Evolutionary conservation across 2,113 vertebrate genomes (phyloP).

Genomic region (Burhinus oedicnemus): DNA sequence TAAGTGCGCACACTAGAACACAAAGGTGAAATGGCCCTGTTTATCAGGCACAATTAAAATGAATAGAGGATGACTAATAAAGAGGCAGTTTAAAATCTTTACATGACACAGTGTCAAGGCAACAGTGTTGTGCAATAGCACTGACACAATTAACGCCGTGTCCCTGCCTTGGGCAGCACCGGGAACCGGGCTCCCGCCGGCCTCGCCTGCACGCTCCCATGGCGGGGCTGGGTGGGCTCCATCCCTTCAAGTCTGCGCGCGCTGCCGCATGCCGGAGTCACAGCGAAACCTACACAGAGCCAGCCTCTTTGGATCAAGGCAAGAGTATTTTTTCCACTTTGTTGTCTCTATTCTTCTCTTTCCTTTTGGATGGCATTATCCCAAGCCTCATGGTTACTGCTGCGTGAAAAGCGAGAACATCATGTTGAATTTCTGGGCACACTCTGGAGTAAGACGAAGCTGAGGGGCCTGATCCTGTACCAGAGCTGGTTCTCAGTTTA

Average conservation of each 20-base stretch:
- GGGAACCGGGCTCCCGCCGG: neutral
- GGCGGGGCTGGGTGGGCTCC: neutral
- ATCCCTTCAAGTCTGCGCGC: neutral
- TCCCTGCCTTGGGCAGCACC: neutral
- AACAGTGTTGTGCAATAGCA: slow-evolving; percentile 39
- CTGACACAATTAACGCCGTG: neutral
- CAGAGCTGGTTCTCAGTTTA: rapidly evolving
- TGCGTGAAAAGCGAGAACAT: neutral
- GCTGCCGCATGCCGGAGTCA: rapidly evolving
- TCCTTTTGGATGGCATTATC: neutral
- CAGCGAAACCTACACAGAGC: neutral
- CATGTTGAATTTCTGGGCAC: neutral
- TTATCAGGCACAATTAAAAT: slow-evolving; percentile 49
- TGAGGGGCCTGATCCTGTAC: neutral
- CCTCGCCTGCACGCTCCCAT: neutral
- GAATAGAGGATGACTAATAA: slow-evolving; percentile 38
- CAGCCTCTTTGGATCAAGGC: neutral
- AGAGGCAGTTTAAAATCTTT: slow-evolving; percentile 45
- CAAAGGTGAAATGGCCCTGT: slow-evolving; percentile 40
- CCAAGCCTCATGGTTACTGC: neutral
- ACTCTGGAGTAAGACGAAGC: rapidly evolving
- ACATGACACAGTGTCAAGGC: slow-evolving; percentile 33
- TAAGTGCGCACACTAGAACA: neutral
- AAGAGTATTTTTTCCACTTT: neutral
- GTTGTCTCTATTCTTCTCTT: neutral